These are phyloP conservation scores for Homarus americanus DNA, from an alignment of 1,140 invertebrate genomes.

Conservation along the genomic window DNA sequence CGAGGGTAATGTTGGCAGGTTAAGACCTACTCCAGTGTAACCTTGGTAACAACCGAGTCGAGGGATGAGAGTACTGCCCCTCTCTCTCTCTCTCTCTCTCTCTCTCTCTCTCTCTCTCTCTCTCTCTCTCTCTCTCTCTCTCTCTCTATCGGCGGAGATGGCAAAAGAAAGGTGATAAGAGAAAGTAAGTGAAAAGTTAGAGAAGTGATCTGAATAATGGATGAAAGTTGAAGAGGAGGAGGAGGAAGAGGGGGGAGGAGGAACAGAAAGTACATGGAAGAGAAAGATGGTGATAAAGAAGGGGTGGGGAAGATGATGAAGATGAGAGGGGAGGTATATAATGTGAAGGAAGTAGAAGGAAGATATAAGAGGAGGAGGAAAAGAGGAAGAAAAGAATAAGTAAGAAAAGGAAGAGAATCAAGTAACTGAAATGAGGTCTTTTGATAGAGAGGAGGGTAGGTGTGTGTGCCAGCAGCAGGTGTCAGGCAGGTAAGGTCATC, in stretches of 20 bases:
- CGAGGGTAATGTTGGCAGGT: no score
- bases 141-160: background rate
- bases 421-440: no score
- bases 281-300: no score
- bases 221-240: background rate
- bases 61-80: background rate
- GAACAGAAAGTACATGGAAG: no score
- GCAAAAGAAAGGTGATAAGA: background rate
- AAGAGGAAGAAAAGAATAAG: background rate
- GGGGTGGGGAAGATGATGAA: background rate
- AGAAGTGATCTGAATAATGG: background rate
- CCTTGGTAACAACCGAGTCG: no score
- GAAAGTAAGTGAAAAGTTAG: background rate
- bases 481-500: no score
- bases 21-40: no score
- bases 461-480: no score
- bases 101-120: background rate
- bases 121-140: background rate
- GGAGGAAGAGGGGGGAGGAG: background rate
- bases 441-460: no score
- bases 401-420: background rate
- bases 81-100: background rate
- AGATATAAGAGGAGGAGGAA: constrained; percentile 6
- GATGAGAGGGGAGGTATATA: background rate
- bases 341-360: background rate